Evolutionary conservation across 2,113 vertebrate genomes (phyloP).

Genomic region (Ochotona princeps): DNA sequence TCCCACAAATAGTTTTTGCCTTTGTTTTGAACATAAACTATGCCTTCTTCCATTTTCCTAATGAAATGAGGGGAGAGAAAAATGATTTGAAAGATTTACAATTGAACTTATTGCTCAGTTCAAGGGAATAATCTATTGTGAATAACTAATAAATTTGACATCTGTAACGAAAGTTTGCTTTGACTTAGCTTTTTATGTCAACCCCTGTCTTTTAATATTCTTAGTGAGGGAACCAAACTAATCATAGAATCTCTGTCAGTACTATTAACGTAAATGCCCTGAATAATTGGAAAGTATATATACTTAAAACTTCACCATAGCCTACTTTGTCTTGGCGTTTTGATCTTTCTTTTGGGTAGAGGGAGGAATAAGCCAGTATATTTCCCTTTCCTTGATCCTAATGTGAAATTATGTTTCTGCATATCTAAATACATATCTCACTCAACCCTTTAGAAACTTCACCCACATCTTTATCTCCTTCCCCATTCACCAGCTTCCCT

Average conservation of each 20-base stretch:
- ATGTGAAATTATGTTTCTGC: slow-evolving; percentile 65
- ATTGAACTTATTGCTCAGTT: slow-evolving; percentile 70
- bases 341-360: neutral
- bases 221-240: slow-evolving; percentile 73
- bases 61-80: slow-evolving; percentile 35
- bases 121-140: slow-evolving; percentile 65
- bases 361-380: neutral
- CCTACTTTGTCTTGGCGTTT: slow-evolving; percentile 59
- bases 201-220: slow-evolving; percentile 71
- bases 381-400: slow-evolving; percentile 45
- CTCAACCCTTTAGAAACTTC: slow-evolving; percentile 60
- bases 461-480: slow-evolving; percentile 66
- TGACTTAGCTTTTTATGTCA: slow-evolving; percentile 58
- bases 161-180: slow-evolving; percentile 72
- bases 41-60: slow-evolving; percentile 59
- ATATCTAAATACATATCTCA: slow-evolving; percentile 69
- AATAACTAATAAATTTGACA: slow-evolving; percentile 68
- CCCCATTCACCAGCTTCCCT: slow-evolving; percentile 39
- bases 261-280: slow-evolving; percentile 69
- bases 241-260: slow-evolving; percentile 68
- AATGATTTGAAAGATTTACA: slow-evolving; percentile 69
- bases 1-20: slow-evolving; percentile 48
- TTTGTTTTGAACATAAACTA: slow-evolving; percentile 41
- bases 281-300: slow-evolving; percentile 66
- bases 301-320: slow-evolving; percentile 37